These are phyloP conservation scores for Panagrolaimus sp. DNA, from an alignment of 1,140 invertebrate species.

Conservation along the genomic window DNA sequence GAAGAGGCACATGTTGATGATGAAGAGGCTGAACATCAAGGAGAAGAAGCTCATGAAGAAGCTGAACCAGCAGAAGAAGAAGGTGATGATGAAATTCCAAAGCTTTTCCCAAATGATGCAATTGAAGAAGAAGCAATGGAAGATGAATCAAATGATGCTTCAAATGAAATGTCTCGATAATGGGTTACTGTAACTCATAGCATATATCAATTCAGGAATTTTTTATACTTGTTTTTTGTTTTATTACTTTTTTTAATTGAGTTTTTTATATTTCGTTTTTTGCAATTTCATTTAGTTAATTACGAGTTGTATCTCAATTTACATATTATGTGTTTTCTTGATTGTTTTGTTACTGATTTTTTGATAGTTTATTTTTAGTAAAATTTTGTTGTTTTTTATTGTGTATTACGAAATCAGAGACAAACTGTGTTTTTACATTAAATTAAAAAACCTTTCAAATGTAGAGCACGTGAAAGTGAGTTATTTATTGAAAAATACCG, in stretches of 20 bases:
- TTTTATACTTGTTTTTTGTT: background rate
- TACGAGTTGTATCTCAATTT: background rate
- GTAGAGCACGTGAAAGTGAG: no score
- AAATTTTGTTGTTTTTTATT: background rate
- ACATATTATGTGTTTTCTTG: background rate
- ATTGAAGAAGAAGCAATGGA: background rate
- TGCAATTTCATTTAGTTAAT: background rate
- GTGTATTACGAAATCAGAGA: no score
- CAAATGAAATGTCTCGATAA: background rate
- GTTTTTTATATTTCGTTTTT: slow-evolving; percentile 9
- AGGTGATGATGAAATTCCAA: no score
- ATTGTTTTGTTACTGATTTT: background rate
- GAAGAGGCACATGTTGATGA: background rate
- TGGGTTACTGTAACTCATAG: background rate
- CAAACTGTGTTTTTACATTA: no score
- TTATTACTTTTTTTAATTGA: background rate
- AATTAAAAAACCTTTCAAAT: no score
- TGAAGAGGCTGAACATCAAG: background rate
- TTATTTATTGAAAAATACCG: no score
- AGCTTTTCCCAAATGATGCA: background rate
- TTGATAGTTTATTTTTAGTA: background rate
- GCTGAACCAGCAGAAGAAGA: no score
- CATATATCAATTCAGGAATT: background rate
- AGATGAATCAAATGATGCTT: background rate
- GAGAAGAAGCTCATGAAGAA: no score